Base-by-base conservation (phyloP, 2,113 vertebrate species). In the Miniopterus natalensis region DNA sequence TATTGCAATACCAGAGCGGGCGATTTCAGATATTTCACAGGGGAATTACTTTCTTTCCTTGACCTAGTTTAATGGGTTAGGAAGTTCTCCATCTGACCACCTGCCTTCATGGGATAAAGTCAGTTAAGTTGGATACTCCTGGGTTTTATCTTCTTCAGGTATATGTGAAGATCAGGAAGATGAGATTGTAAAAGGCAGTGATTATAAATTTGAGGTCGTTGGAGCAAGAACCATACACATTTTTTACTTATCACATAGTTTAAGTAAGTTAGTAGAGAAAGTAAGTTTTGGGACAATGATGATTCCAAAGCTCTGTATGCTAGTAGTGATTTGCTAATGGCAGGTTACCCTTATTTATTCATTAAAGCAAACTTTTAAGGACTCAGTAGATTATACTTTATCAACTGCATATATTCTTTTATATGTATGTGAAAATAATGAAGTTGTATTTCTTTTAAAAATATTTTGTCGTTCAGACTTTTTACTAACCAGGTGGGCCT, bases 311-410 rank as follows among this genome's bases (percentile, higher is more conserved):
- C 36, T 83, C 18, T 18, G 73, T 77, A 17, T 77, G 14, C 11
- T 59, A 83, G 59, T 78, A 80, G 25, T 74, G 17, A 81, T 71
- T 71, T 90, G 3, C 20, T 84, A 59, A 59, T 74, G n/a, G 13
- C 2, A 59, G 31, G 53, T 86, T 10, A 68, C 63, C 7, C 85
- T 17, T 84, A 49, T 71, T 27, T 81, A 63, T 45, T 88, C 17
- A 85, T 78, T 85, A 84, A 66, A 66, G 27, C 9, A 57, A 10
- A 68, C 92, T 95, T 51, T 66, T 77, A 63, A 95, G 74, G 49
- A 88, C 13, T 29, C 53, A 20, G 23, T 49, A 57, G 31, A 47
- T 79, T 71, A 36, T 6, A 79, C 0, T 65, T 86, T 77, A 5
- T 42, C 45, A 66, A 6, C 15, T 3, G 45, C 57, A 20, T n/a